Evolutionary conservation across 2,797 vertebrate species (phyloP).

Genomic region (Muscicapa comitata): DNA sequence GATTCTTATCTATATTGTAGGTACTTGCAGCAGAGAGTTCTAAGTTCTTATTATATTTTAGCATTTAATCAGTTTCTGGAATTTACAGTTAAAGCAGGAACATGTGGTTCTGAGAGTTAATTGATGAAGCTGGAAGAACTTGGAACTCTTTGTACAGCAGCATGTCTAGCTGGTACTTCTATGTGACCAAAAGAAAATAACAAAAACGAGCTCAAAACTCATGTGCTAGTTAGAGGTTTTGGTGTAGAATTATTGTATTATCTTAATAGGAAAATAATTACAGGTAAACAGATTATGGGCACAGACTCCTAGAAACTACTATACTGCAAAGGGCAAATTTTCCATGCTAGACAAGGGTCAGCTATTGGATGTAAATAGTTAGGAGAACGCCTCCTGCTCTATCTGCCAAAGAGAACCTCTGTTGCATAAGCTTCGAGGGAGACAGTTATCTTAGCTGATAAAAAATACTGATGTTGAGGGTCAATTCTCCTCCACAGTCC

Average conservation of each 20-base stretch:
- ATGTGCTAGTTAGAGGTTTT: neutral
- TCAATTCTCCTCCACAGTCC: neutral
- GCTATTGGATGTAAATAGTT: slow-evolving; percentile 45
- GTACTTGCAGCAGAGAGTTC: slow-evolving; percentile 48
- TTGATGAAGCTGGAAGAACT: slow-evolving; percentile 63
- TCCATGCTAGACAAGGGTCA: slow-evolving; percentile 19
- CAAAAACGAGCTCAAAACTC: neutral
- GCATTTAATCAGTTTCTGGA: slow-evolving; percentile 19
- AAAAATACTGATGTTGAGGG: neutral
- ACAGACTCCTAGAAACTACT: slow-evolving; percentile 55
- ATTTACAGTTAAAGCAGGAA: slow-evolving; percentile 44
- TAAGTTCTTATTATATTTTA: slow-evolving; percentile 1
- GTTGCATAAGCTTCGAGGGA: neutral
- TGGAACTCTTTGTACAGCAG: slow-evolving; percentile 59
- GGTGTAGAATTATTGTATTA: slow-evolving; percentile 25
- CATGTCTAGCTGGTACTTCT: slow-evolving; percentile 65
- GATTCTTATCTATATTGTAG: slow-evolving; percentile 30
- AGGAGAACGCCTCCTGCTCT: slow-evolving; percentile 25
- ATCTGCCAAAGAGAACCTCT: slow-evolving; percentile 59
- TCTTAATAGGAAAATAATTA: slow-evolving; percentile 35
- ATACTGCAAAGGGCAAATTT: slow-evolving; percentile 40
- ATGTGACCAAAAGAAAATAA: slow-evolving; percentile 68
- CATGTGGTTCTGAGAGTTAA: slow-evolving; percentile 27
- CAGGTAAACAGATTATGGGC: slow-evolving; percentile 59
- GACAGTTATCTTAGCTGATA: neutral